A percentile compares a stretch with the other conserved stretches of the same genome.
Evolutionary conservation across 1,140 invertebrate species (phyloP).

Genomic region (Brachionus sp.): DNA sequence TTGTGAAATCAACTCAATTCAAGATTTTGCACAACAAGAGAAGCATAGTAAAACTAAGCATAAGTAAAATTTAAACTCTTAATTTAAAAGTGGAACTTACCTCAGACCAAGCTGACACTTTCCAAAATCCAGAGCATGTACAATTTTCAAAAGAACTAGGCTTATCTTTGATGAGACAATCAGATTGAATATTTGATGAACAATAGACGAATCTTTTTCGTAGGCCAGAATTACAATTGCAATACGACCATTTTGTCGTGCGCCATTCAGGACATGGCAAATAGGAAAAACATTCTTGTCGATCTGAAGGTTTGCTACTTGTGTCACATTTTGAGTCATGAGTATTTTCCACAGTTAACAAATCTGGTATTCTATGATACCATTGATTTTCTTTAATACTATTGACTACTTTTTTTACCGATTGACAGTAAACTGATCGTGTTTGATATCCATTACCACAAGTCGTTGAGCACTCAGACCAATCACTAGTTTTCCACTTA

Average conservation of each 20-base stretch:
- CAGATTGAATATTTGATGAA: neutral
- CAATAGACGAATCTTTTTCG: constrained; percentile 14
- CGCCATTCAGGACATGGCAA: constrained; percentile 6
- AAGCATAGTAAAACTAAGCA: neutral
- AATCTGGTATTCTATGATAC: neutral
- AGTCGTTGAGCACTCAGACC: constrained; percentile 11
- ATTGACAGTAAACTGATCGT: constrained; percentile 18
- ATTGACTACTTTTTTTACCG: neutral
- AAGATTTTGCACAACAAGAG: constrained; percentile 46
- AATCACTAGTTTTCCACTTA: constrained; percentile 33
- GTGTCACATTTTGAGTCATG: constrained; percentile 30
- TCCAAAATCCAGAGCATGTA: constrained; percentile 11
- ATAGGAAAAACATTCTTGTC: neutral
- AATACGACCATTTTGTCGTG: neutral
- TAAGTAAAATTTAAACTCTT: neutral
- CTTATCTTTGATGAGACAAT: neutral
- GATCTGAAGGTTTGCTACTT: neutral
- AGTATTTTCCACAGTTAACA: neutral
- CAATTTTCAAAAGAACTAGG: neutral
- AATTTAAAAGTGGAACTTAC: constrained; percentile 9
- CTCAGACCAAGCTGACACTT: constrained; percentile 20
- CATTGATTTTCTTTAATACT: neutral
- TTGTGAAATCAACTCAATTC: constrained; percentile 41
- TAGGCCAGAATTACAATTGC: constrained; percentile 17
- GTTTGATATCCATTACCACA: neutral